Evolutionary conservation across 1,140 invertebrate genomes (phyloP).

Genomic region (Mycetomoellerius zeteki): DNA sequence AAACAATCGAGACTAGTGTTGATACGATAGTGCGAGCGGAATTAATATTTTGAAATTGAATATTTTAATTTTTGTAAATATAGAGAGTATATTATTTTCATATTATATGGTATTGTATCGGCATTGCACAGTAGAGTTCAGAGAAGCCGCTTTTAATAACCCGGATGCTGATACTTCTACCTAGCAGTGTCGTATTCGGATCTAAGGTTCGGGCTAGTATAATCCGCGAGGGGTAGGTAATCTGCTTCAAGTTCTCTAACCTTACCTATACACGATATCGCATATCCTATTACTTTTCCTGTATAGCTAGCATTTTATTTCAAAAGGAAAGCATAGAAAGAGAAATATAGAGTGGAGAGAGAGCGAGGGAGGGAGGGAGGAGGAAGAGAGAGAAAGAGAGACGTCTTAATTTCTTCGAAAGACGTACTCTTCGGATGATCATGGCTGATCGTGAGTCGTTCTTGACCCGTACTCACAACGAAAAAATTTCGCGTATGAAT

Average conservation of each 20-base stretch:
- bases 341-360: not conserved
- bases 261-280: constrained; percentile 63
- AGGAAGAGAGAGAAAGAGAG: too few species aligned
- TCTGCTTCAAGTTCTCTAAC: constrained; percentile 72
- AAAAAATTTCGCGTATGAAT: too few species aligned
- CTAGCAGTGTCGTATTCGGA: constrained; percentile 80
- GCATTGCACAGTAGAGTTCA: constrained; percentile 69
- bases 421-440: too few species aligned
- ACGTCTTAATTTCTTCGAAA: too few species aligned
- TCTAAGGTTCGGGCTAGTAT: constrained; percentile 68
- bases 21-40: constrained; percentile 80
- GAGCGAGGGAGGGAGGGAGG: not conserved
- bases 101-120: constrained; percentile 71
- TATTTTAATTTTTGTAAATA: constrained; percentile 85
- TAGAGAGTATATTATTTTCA: constrained; percentile 80
- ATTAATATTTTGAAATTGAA: constrained; percentile 83
- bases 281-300: constrained; percentile 75
- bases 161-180: constrained; percentile 82
- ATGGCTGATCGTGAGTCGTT: too few species aligned
- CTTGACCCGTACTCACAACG: too few species aligned
- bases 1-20: constrained; percentile 75
- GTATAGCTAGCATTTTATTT: constrained; percentile 51
- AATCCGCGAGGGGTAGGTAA: constrained; percentile 73
- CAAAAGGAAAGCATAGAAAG: not conserved
- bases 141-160: constrained; percentile 83